Evolutionary conservation across 2,113 vertebrate species (phyloP).

Genomic region (Acinonyx jubatus): DNA sequence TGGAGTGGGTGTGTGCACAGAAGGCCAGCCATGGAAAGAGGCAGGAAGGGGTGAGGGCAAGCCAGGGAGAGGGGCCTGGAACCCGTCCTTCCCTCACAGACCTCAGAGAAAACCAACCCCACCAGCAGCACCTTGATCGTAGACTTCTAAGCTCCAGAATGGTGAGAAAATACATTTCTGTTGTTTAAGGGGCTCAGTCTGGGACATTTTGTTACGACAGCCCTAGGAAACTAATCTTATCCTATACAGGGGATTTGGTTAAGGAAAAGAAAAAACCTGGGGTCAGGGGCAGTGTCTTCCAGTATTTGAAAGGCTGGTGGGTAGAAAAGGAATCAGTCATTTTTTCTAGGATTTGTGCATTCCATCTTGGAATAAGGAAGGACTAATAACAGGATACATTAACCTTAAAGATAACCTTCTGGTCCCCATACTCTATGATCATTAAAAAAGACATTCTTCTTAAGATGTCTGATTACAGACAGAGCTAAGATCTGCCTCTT

Average conservation of each 20-base stretch:
- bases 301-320: not conserved
- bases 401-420: not conserved
- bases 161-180: not conserved
- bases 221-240: not conserved
- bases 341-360: not conserved
- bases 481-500: not conserved
- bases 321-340: not conserved
- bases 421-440: not conserved
- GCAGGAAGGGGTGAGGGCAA: not conserved
- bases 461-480: not conserved
- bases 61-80: not conserved
- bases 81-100: not conserved
- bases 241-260: not conserved
- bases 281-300: not conserved
- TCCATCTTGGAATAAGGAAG: not conserved
- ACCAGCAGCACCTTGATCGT: not conserved
- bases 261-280: not conserved
- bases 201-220: fast-evolving
- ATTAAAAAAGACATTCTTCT: not conserved
- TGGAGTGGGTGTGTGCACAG: not conserved
- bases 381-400: not conserved
- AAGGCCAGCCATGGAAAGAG: fast-evolving
- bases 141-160: not conserved
- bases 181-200: not conserved
- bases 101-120: not conserved